A percentile compares a stretch with the other conserved stretches of the same genome.
These are phyloP conservation scores for Neotragus moschatus DNA, from an alignment of 2,113 vertebrate species.

Conservation along the genomic window DNA sequence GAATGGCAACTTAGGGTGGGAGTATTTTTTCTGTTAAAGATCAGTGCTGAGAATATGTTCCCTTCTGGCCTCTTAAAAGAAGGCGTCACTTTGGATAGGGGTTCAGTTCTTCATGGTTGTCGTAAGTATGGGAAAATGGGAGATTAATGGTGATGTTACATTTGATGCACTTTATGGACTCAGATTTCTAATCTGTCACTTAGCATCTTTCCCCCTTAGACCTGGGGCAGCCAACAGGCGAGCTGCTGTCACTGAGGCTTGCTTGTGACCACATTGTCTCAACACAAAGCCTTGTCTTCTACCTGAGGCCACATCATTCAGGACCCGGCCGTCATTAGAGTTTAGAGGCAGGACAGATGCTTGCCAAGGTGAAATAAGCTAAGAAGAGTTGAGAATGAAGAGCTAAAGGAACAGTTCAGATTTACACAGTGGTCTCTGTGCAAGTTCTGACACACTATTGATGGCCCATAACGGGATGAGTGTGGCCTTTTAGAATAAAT, in stretches of 20 bases:
- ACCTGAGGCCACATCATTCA: background rate
- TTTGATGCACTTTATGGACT: background rate
- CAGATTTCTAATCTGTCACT: background rate
- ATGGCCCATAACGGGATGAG: background rate
- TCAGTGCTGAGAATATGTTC: background rate
- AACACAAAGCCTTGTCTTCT: background rate
- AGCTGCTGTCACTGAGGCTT: background rate
- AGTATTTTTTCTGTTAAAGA: background rate
- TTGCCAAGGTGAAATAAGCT: background rate
- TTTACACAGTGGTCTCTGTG: background rate
- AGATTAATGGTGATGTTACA: background rate
- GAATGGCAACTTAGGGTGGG: constrained; percentile 97
- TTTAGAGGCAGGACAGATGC: background rate
- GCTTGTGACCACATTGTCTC: background rate
- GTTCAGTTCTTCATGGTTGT: background rate
- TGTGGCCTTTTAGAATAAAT: background rate
- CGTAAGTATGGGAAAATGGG: background rate
- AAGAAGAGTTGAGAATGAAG: background rate
- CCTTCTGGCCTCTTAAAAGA: background rate
- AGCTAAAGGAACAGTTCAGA: background rate
- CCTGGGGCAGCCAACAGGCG: background rate
- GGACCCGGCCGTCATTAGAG: background rate
- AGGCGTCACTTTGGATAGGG: background rate
- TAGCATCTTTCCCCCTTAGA: background rate
- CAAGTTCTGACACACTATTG: background rate